These are phyloP conservation scores for Arizona elegans DNA, from an alignment of 2,113 vertebrate species.

Conservation along the genomic window DNA sequence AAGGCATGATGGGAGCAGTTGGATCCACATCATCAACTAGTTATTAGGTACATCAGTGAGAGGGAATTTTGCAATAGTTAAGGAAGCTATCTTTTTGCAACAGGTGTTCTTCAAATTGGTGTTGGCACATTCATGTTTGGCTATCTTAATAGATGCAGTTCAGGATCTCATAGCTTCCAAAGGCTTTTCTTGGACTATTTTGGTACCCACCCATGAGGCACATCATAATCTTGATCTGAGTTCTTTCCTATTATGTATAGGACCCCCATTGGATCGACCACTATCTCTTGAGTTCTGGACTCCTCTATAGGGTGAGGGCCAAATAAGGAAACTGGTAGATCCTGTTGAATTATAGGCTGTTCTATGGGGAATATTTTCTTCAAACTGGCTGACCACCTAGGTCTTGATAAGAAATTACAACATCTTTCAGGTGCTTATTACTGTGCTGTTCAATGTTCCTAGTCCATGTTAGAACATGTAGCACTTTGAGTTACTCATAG, in stretches of 20 bases:
- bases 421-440: not conserved
- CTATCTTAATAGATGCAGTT: not conserved
- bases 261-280: not conserved
- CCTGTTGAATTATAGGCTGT: not conserved
- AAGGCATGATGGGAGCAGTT: not conserved
- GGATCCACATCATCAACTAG: not conserved
- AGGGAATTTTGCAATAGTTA: not conserved
- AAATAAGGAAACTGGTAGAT: not conserved
- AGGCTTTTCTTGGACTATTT: not conserved
- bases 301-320: not conserved
- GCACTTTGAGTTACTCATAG: not conserved
- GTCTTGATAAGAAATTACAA: not conserved
- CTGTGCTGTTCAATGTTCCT: not conserved
- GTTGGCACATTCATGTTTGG: not conserved
- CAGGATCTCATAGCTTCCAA: not conserved
- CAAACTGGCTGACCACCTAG: not conserved
- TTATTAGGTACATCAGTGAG: not conserved
- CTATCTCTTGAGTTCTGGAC: not conserved
- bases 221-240: not conserved
- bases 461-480: not conserved
- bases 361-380: not conserved
- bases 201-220: not conserved
- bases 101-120: not conserved
- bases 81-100: not conserved
- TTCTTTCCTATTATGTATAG: not conserved